Evolutionary conservation across 37 sponge, comb jelly and placozoan species (phyloP), one percentile per base, ranked within the genome.

Genomic region (Beroe ovata): DNA sequence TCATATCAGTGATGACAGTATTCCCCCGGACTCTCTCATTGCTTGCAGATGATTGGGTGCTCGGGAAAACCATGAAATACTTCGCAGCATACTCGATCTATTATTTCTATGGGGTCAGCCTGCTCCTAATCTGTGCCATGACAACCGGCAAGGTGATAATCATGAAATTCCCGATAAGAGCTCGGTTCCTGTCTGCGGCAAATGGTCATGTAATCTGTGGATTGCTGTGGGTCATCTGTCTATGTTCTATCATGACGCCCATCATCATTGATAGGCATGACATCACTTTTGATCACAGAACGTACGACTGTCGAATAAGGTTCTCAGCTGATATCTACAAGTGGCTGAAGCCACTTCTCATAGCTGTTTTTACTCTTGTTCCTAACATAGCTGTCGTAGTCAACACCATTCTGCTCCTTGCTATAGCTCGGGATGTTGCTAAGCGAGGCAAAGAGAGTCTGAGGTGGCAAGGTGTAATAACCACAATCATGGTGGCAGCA

Each of bases 391-490:
- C 16, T 34, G 69, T 33, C 19, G 35, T 66, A 29, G 36, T 66
- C 11, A 33, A 34, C 32, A 66, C 69, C 3, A 25, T 66, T 1
- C 25, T 66, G 35, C 34, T 66, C 36, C 69, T 66, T 34, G 6
- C 34, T 2, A 30, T 29, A 66, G 69, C 69, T 66, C 25, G 69
- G 16, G 30, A 30, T 25, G 32, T 66, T 14, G 69, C 69, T 26
- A 26, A 66, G 36, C 25, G 35, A 30, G 35, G 69, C 32, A 66
- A 30, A 30, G 36, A 30, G 16, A 66, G 36, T 34, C 16, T 66
- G 18, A 66, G 35, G 36, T 66, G 69, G 69, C 69, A 66, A 18
- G 69, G 69, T 2, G 30, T 32, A 37, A 66, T 33, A 66, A 66
- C 69, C 11, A 30, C 30, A 0, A 66, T 66, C 35, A 34, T 66